Base-by-base conservation (phyloP, 2,888 invertebrate genomes). In the Artemia sinica region DNA sequence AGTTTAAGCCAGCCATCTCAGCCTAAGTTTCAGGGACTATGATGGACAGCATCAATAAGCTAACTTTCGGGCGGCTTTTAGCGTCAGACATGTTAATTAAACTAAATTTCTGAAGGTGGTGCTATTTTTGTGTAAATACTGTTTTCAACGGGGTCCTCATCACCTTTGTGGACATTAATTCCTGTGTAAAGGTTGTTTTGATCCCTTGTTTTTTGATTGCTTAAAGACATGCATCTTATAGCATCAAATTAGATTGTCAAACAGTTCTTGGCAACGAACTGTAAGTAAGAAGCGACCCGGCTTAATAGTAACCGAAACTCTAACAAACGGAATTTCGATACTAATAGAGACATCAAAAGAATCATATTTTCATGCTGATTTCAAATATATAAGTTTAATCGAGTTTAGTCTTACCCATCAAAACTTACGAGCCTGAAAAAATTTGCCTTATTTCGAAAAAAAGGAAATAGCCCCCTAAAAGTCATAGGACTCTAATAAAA, bases 21-120 rank as follows among this genome's bases (percentile, higher is more conserved):
- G 18, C 50, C 67, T 8, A 69, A 14, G 28, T 13, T 50, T 68
- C 13, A 49, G 69, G 66, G 8, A 67, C 49, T 51, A 9, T 50
- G 48, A 69, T 18, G 8, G 1, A 4, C 18, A 63, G 65, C 1
- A 8, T 18, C 49, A 49, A 48, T 50, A n/a, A 11, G 67, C 69
- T 50, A 69, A 14, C 66, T 67, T 49, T 18, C 50, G 51, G 28
- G 18, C 50, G 49, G 58, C 50, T 28, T 28, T 50, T 41, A 66
- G n/a, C 18, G 66, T 67, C 0, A 69, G 14, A 10, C 66, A 52
- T 66, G 49, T 66, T 67, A 13, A 69, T 67, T 7, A 67, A 13
- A 28, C 67, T 67, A 49, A 50, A 69, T 12, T 18, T 66, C 14
- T 69, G 58, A 49, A 69, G 65, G 28, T 69, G 66, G 11, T 18